Conservation (phyloP, 2,113 vertebrate genomes). For the Artemisiospiza belli region DNA sequence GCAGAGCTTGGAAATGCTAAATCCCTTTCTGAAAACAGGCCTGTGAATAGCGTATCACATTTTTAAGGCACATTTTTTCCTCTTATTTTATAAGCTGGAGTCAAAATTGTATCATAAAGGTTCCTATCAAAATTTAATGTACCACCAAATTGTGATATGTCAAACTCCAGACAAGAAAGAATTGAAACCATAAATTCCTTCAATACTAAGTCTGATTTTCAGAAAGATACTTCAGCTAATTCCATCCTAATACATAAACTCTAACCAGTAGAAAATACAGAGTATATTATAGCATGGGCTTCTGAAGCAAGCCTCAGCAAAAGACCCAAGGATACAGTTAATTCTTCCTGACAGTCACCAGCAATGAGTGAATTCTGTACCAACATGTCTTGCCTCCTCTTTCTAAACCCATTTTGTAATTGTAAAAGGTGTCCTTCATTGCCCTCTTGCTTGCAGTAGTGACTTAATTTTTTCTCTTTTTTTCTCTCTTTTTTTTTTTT, state of each 20-base stretch:
- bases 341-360: not conserved
- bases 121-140: not conserved
- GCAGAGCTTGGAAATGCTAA: not conserved
- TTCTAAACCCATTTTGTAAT: not conserved
- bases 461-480: not conserved
- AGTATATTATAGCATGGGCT: not conserved
- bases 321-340: not conserved
- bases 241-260: not conserved
- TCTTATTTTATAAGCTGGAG: not conserved
- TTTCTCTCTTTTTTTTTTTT: accelerated
- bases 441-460: not conserved
- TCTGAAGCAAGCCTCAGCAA: not conserved
- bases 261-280: not conserved
- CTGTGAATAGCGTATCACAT: not conserved
- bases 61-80: not conserved
- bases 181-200: not conserved
- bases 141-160: not conserved
- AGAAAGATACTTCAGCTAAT: not conserved
- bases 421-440: not conserved
- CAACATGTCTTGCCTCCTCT: not conserved
- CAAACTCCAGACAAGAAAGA: not conserved
- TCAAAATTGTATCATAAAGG: not conserved
- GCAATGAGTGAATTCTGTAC: not conserved
- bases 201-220: not conserved
- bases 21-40: not conserved